Conservation (phyloP, 1,140 invertebrate genomes). For the Chrysomallon squamiferum region DNA sequence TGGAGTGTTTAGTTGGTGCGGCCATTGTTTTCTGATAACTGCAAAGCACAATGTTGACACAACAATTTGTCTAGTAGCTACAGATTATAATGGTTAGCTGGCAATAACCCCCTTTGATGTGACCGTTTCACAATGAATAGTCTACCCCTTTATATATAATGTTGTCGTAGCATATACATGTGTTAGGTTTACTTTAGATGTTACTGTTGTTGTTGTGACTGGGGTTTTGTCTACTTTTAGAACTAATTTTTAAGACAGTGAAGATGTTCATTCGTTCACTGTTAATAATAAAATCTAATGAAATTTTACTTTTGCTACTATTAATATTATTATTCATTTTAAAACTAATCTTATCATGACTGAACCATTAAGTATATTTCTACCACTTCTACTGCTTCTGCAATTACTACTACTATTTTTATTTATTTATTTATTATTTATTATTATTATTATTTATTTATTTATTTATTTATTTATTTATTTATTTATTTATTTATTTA, state of each 20-base stretch:
- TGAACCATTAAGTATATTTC: neutral
- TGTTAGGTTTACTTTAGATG: too few relatives aligned
- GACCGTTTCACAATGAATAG: too few relatives aligned
- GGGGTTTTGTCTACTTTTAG: too few relatives aligned
- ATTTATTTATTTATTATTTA: neutral
- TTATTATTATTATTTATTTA: neutral
- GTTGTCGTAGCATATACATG: too few relatives aligned
- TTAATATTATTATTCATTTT: neutral
- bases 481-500: neutral
- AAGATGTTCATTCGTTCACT: neutral
- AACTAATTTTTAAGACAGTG: neutral
- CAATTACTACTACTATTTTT: neutral
- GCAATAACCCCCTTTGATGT: too few relatives aligned
- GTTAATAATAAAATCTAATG: neutral
- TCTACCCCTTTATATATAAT: too few relatives aligned
- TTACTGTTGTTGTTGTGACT: too few relatives aligned
- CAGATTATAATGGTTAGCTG: too few relatives aligned
- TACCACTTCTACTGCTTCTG: neutral
- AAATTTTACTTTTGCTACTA: neutral
- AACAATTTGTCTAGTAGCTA: too few relatives aligned
- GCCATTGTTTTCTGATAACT: too few relatives aligned
- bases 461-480: neutral
- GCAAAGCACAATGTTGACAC: too few relatives aligned
- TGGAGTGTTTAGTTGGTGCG: too few relatives aligned
- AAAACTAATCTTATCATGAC: neutral